Conservation (phyloP, 2,797 vertebrate species). For the Okamejei kenojei region DNA sequence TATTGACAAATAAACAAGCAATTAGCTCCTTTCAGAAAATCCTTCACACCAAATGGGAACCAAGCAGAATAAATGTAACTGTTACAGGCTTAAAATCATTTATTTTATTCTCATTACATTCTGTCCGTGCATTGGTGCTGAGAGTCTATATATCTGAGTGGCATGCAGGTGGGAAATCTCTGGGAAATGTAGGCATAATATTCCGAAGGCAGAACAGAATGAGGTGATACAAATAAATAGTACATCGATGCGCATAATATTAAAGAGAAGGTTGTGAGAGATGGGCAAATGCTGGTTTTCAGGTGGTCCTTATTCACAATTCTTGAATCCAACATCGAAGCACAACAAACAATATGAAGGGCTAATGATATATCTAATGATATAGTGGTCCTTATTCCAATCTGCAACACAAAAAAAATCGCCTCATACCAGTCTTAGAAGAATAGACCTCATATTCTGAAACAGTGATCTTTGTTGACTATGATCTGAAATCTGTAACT, state of each 20-base stretch:
- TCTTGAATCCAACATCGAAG: too few relatives aligned
- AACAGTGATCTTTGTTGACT: not conserved
- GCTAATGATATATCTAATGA: too few relatives aligned
- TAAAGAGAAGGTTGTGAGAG: too few relatives aligned
- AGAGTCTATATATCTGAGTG: not conserved
- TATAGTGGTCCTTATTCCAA: too few relatives aligned
- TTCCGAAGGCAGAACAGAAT: not conserved
- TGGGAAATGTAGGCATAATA: not conserved
- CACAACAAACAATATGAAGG: too few relatives aligned
- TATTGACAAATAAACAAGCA: slow-evolving; percentile 28
- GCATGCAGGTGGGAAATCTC: not conserved
- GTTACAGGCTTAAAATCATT: not conserved
- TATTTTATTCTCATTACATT: not conserved
- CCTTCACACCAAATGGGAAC: not conserved
- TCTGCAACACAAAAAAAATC: too few relatives aligned
- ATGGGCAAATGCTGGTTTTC: too few relatives aligned
- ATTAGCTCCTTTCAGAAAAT: slow-evolving; percentile 18
- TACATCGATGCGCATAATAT: not conserved
- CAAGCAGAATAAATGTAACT: not conserved
- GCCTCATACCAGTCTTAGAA: too few relatives aligned
- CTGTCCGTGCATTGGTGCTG: not conserved
- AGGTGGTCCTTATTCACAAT: too few relatives aligned
- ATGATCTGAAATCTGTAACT: not conserved
- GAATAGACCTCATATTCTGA: too few relatives aligned
- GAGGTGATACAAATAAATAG: not conserved